Evolutionary conservation across 2,888 invertebrate species (phyloP).

Genomic region (Oligia fasciuncula): DNA sequence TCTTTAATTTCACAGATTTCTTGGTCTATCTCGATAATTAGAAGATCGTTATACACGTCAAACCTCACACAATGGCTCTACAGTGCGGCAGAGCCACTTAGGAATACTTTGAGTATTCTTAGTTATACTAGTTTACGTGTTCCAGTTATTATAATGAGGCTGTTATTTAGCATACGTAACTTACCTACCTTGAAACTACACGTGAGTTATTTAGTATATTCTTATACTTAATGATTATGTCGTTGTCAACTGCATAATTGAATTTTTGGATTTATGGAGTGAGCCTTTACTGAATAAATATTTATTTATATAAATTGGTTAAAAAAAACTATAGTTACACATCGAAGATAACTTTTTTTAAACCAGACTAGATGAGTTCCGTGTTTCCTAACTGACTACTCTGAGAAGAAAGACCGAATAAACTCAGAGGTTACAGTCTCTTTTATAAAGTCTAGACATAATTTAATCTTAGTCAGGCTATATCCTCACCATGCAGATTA

Average conservation of each 20-base stretch:
- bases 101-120: slow-evolving; percentile 8
- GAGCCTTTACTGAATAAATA: neutral
- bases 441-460: no score
- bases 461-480: no score
- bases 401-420: no score
- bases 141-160: slow-evolving; percentile 43
- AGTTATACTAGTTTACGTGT: slow-evolving; percentile 22
- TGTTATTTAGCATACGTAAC: slow-evolving; percentile 39
- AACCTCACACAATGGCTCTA: slow-evolving; percentile 14
- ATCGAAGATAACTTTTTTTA: neutral
- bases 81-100: slow-evolving; percentile 29
- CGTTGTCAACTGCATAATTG: neutral
- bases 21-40: neutral
- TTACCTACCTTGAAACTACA: slow-evolving; percentile 42
- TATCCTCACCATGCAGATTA: no score
- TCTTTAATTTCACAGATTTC: no score
- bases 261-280: neutral
- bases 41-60: neutral
- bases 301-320: neutral
- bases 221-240: neutral
- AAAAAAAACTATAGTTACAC: neutral
- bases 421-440: no score
- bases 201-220: slow-evolving; percentile 25
- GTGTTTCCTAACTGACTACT: no score
- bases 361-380: neutral